These are phyloP conservation scores for Aplochiton taeniatus DNA, from an alignment of 2,797 vertebrate genomes.

Conservation along the genomic window DNA sequence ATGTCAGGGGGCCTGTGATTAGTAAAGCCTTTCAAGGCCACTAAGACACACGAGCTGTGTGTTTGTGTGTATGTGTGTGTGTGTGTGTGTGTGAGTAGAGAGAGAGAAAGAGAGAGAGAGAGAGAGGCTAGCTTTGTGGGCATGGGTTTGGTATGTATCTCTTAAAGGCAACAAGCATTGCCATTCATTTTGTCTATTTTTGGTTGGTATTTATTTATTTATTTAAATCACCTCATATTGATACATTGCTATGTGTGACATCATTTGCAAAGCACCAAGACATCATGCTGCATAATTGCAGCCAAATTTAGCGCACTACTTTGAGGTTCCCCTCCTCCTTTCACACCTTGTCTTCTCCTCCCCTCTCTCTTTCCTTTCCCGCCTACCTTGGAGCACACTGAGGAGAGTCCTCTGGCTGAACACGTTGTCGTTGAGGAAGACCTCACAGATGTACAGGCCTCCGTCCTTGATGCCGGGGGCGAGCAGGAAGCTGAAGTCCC, in stretches of 20 bases:
- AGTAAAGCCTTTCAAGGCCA: slow-evolving; percentile 70
- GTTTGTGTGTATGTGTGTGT: slow-evolving; percentile 31
- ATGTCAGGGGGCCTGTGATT: slow-evolving; percentile 70
- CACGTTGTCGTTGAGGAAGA: slow-evolving; percentile 56
- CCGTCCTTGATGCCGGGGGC: slow-evolving; percentile 55
- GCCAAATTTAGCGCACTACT: too few relatives aligned
- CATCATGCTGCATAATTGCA: background rate
- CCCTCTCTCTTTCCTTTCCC: background rate
- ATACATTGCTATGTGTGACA: background rate
- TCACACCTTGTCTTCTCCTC: background rate
- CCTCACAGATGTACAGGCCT: slow-evolving; percentile 70
- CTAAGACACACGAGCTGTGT: slow-evolving; percentile 36
- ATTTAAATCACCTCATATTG: too few relatives aligned
- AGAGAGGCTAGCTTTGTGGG: background rate
- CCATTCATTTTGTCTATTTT: too few relatives aligned
- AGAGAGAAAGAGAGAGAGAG: slow-evolving; percentile 10
- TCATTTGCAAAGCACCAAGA: background rate
- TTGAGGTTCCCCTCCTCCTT: slow-evolving; percentile 6
- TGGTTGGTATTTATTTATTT: too few relatives aligned
- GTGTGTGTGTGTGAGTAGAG: slow-evolving; percentile 8
- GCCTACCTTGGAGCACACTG: slow-evolving; percentile 73
- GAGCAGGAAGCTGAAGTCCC: slow-evolving; percentile 70
- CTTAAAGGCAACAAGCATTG: too few relatives aligned
- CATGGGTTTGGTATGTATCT: too few relatives aligned
- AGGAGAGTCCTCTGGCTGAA: slow-evolving; percentile 57